Evolutionary conservation across 2,888 invertebrate species (phyloP), one percentile per base, ranked within the genome.

Genomic region (Ectemnius cavifrons): DNA sequence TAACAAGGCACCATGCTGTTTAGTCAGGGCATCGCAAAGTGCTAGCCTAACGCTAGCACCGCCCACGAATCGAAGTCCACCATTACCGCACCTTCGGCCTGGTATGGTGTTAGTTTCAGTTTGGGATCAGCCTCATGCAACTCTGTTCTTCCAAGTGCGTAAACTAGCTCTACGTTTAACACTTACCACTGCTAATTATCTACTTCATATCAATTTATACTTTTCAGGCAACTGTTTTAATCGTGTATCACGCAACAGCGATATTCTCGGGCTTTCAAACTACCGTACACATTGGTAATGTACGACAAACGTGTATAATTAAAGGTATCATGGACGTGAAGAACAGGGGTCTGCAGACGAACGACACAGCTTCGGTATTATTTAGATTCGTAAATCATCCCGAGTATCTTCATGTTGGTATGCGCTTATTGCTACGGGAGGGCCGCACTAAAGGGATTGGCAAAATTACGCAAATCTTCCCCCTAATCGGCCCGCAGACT

Each of bases 241-340:
- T 99, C 0, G 92, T 99, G n/a, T 96, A 96, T 77, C 98, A 98
- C 89, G 94, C 96, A 0, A 97, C 95, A 0, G 94, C 95, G 14
- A 97, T 97, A 74, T 95, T 94, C 78, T 94, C 95, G 4, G 97
- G 97, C 37, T 97, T 96, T 90, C 97, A 97, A 91, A 96, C 97
- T 20, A 98, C 98, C 0, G 96, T 99, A 0, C 98, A 99, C 90
- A 97, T 99, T 65, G 99, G 98, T 0, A 98, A 97, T 85, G 97
- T 99, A 6, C 92, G 98, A 0, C 99, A 99, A 91, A 98, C 98
- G 0, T 98, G 97, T n/a, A 94, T 96, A 8, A 95, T 99, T 62
- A 94, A 96, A 84, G 97, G 94, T 18, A 94, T 94, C 76, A 93
- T 94, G 92, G 93, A 92, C 13, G 92, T 94, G 89, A 93, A 94